Base-by-base conservation (phyloP, 2,888 invertebrate species). In the Lampropteryx suffumata region DNA sequence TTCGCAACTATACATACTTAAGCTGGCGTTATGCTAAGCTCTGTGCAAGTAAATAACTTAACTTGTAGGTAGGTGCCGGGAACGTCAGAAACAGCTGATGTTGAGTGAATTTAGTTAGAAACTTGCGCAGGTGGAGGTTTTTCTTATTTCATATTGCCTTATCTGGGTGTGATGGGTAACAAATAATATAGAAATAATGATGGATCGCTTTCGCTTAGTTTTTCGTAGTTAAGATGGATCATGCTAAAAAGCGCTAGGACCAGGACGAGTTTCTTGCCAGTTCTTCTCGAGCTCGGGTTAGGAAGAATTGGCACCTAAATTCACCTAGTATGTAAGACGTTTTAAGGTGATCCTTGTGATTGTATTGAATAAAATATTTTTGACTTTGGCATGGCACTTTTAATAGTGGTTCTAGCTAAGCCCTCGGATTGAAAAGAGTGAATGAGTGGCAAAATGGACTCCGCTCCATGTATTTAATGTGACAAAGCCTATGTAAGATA, bases 11-110 rank as follows among this genome's bases (percentile, higher is more conserved):
- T 17, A 17, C 17, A 17, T 50, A 36, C 45, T 29, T 45, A 36
- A 53, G 48, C 49, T 29, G 24, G 33, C 30, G 14, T 48, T 17
- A 42, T 24, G 34, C 21, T 54, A 51, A 59, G 51, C 56, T 49
- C 39, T 34, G 35, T 47, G 32, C 51, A 49, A 52, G 50, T 45
- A 58, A 52, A 58, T 58, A 58, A 58, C 50, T 24, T 50, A 47
- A 51, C 46, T 55, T 40, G 13, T 17, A 42, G 35, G 13, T 12
- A 43, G 36, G 37, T 40, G 50, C 32, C 36, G 40, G 10, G 34
- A 34, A 2, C 34, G 46, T 54, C 57, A 54, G 47, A 45, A 51
- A 36, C 60, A 60, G 33, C 30, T 41, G 59, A 59, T 55, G 54
- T 36, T 47, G 47, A 42, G 37, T 51, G 33, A 54, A 51, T 57